Evolutionary conservation across 2,797 vertebrate species (phyloP).

Genomic region (Pipistrellus nathusii): DNA sequence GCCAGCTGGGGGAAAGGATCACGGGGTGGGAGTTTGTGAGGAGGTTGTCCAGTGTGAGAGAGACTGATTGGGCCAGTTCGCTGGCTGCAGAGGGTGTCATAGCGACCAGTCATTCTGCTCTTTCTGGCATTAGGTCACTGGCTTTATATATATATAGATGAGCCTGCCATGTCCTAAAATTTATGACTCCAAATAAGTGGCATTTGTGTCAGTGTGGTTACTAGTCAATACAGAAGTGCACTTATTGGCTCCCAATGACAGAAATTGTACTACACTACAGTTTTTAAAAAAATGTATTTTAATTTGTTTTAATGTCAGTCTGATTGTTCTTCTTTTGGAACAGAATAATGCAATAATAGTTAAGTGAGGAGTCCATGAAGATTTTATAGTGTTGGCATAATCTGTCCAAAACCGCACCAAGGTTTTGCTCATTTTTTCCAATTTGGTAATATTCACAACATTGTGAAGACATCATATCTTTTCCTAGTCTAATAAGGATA

Average conservation of each 20-base stretch:
- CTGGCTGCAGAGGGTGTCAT: too few relatives aligned
- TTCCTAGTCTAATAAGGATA: neutral
- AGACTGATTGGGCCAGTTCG: too few relatives aligned
- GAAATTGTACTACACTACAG: constrained; percentile 81
- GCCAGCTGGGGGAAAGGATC: too few relatives aligned
- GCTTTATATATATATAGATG: constrained; percentile 1
- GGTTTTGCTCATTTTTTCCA: constrained; percentile 52
- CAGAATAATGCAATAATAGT: constrained; percentile 80
- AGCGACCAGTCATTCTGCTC: rapidly evolving
- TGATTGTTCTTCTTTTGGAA: constrained; percentile 82
- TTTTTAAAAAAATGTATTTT: constrained; percentile 73
- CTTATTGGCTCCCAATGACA: constrained; percentile 86
- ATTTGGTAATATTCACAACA: constrained; percentile 48
- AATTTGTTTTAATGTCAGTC: constrained; percentile 76
- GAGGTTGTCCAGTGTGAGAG: too few relatives aligned
- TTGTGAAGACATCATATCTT: constrained; percentile 42
- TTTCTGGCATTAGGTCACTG: too few relatives aligned
- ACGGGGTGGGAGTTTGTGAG: rapidly evolving
- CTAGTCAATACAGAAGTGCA: constrained; percentile 85
- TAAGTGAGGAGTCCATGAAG: constrained; percentile 80
- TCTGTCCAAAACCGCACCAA: neutral
- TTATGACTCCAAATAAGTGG: constrained; percentile 84
- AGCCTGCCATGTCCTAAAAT: constrained; percentile 81
- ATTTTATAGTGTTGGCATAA: constrained; percentile 64
- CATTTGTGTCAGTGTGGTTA: constrained; percentile 83